phyloP scores from a whole-genome alignment of 1,140 invertebrate species.

The Drosophila pandora region DNA sequence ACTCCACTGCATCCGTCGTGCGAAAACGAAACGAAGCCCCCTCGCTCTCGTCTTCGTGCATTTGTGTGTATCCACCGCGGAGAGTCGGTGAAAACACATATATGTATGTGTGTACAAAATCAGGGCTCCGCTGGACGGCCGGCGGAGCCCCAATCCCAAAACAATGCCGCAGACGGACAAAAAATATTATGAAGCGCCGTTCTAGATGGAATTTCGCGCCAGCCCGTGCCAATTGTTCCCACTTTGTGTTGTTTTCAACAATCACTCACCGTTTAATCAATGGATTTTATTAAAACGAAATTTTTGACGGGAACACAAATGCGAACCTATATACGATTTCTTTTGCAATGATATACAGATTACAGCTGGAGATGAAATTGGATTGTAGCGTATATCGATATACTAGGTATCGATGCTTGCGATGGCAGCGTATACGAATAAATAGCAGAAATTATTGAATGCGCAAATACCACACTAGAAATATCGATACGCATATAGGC shows the following conservation, averaged over 20 bases:
- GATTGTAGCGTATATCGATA: too few relatives aligned
- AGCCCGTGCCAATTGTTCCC: background rate
- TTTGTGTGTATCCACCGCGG: conserved; percentile 66
- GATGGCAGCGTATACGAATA: too few relatives aligned
- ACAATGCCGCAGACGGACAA: background rate
- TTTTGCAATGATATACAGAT: background rate
- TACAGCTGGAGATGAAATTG: background rate
- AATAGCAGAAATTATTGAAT: too few relatives aligned
- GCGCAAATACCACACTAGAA: too few relatives aligned
- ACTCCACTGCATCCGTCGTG: conserved; percentile 57
- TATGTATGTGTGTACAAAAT: conserved; percentile 19
- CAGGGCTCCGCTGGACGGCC: conserved; percentile 58
- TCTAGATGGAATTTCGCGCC: too few relatives aligned
- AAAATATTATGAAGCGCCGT: too few relatives aligned
- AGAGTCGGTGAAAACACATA: conserved; percentile 37
- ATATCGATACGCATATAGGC: too few relatives aligned
- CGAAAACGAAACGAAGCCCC: conserved; percentile 66
- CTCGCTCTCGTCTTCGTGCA: conserved; percentile 6
- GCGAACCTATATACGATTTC: background rate
- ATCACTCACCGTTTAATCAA: conserved; percentile 10
- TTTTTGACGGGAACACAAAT: conserved; percentile 1
- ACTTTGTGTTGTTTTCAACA: background rate
- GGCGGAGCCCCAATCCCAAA: conserved; percentile 31
- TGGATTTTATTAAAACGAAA: background rate
- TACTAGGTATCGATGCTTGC: too few relatives aligned